phyloP scores from a whole-genome alignment of 1,140 invertebrate species.

The Neotoxoptera formosana region DNA sequence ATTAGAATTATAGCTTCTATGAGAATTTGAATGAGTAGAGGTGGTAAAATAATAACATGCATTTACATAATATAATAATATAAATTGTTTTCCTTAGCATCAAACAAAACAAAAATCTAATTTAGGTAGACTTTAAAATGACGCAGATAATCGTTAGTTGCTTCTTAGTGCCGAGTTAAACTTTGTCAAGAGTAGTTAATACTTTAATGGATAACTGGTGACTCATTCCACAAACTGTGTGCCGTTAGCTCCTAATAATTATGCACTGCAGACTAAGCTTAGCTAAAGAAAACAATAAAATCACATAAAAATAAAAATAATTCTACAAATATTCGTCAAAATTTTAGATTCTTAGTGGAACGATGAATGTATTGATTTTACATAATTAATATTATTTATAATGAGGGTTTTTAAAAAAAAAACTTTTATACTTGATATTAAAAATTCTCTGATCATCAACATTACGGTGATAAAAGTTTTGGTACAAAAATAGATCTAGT shows the following conservation, averaged over 20 bases:
- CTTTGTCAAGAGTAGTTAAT: conserved; percentile 3
- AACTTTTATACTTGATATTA: too few species aligned
- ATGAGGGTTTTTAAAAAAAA: too few species aligned
- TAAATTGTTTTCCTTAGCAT: neutral
- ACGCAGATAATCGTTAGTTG: neutral
- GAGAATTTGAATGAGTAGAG: neutral
- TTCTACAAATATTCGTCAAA: neutral
- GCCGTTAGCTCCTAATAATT: neutral
- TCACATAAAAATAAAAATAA: neutral
- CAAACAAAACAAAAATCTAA: neutral
- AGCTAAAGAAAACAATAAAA: neutral
- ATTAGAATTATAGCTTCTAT: neutral
- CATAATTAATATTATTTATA: too few species aligned
- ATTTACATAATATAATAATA: neutral
- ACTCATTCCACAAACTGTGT: neutral
- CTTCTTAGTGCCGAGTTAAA: neutral
- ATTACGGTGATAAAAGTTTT: too few species aligned
- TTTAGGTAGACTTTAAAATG: neutral
- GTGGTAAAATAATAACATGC: neutral
- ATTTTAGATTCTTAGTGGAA: neutral
- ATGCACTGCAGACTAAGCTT: neutral
- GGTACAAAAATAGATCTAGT: too few species aligned
- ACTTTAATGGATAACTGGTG: conserved; percentile 20
- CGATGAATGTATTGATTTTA: too few species aligned
- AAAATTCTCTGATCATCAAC: too few species aligned